Evolutionary conservation across 2,113 vertebrate species (phyloP), one percentile per base, ranked within the genome.

Genomic region (Physeter macrocephalus): DNA sequence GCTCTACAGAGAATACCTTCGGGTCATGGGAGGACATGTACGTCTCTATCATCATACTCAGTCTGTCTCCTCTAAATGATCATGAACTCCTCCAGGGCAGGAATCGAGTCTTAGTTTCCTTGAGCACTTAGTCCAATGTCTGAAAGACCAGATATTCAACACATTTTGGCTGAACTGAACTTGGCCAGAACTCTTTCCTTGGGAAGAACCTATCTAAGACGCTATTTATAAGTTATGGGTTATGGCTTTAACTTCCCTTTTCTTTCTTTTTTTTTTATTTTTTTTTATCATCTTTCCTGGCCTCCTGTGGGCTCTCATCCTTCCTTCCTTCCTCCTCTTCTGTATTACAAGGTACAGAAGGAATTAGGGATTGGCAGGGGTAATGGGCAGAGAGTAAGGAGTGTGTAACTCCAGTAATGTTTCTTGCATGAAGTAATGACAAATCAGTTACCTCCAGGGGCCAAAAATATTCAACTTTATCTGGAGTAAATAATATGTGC

Each of bases 301-400:
- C 64, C 80, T 86, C 89, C 39, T 12, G 80, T 80, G 81, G 89
- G 31, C 62, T 88, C 49, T 92, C 72, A 62, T 29, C 43, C 78
- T 93, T 69, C 67, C 49, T 83, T 85, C 9, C 61, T 41, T 66
- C 39, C 62, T 90, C 72, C 49, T 62, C 82, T 92, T 81, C 88
- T 75, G 18, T 49, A 69, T 92, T 78, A 94, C n/a, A 67, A 49
- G 52, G 59, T 62, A 20, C 6, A 95, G 59, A 92, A 96, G 80
- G 62, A 94, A 87, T 84, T 21, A 66, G 12, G 66, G 27, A 46
- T n/a, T 59, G 67, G 84, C 66, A 86, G 36, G 43, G 23, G n/a
- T 18, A 34, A 57, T 3, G 61, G 13, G 23, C 36, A 74, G 67
- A 23, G 49, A 61, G 13, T 31, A 62, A 87, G 52, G 23, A 20